Conservation (phyloP, 2,888 invertebrate genomes). For the Siphlonurus alternatus region DNA sequence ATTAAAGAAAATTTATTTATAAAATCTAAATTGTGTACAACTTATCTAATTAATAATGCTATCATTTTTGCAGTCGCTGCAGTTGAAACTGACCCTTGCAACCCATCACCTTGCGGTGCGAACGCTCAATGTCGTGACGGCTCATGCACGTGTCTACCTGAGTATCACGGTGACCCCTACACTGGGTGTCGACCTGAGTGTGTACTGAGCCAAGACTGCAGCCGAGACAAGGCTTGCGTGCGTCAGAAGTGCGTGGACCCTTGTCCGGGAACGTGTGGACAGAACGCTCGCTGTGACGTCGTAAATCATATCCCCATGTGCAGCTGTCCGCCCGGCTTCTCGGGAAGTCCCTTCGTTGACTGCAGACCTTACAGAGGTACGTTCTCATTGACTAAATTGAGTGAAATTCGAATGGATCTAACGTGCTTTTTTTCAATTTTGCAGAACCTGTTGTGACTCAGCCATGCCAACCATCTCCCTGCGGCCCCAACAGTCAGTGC, state of each 20-base stretch:
- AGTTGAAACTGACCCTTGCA: slow-evolving; percentile 27
- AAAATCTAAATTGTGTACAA: neutral
- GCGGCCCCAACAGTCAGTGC: slow-evolving; percentile 61
- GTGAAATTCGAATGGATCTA: neutral
- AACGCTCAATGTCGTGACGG: slow-evolving; percentile 41
- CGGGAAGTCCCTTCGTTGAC: slow-evolving; percentile 45
- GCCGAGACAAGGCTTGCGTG: slow-evolving; percentile 47
- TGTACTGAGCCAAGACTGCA: slow-evolving; percentile 47
- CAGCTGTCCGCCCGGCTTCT: slow-evolving; percentile 43
- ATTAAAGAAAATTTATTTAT: no score
- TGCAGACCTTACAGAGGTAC: slow-evolving; percentile 15
- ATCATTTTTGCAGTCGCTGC: no score
- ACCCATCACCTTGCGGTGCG: slow-evolving; percentile 22
- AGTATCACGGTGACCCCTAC: slow-evolving; percentile 28
- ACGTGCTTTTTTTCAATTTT: neutral
- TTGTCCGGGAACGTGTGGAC: slow-evolving; percentile 61
- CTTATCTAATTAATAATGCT: no score
- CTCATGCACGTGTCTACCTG: slow-evolving; percentile 28
- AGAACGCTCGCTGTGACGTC: slow-evolving; percentile 55
- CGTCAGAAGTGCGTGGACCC: slow-evolving; percentile 60
- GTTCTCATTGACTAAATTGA: neutral
- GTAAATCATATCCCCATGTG: slow-evolving; percentile 65
- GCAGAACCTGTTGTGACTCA: slow-evolving; percentile 34
- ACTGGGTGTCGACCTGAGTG: slow-evolving; percentile 40
- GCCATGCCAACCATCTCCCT: slow-evolving; percentile 53